phyloP scores from a whole-genome alignment of 2,113 vertebrate species.

The Sula dactylatra region DNA sequence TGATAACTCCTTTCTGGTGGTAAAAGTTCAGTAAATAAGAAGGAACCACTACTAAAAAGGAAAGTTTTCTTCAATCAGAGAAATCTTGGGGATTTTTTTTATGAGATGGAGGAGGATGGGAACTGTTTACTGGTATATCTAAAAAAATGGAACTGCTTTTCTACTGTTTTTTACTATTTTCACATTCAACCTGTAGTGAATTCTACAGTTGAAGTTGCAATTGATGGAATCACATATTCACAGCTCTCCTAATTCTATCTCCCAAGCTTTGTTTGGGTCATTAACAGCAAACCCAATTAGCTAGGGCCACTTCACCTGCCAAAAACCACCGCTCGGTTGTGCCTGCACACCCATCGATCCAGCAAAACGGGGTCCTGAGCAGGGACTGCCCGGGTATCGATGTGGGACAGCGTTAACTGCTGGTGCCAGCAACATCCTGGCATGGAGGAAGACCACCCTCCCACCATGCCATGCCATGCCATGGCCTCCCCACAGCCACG shows the following conservation, averaged over 20 bases:
- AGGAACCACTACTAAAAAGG: background rate
- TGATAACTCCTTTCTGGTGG: background rate
- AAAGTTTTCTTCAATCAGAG: background rate
- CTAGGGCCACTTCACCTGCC: background rate
- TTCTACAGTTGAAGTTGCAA: background rate
- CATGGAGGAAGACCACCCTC: background rate
- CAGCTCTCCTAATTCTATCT: background rate
- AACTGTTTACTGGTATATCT: background rate
- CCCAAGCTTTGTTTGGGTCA: background rate
- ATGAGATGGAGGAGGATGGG: too few species aligned
- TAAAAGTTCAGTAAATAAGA: background rate
- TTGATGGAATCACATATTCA: background rate
- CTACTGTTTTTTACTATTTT: background rate
- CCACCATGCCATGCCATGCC: background rate
- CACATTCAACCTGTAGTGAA: background rate
- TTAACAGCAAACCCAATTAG: background rate
- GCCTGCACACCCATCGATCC: background rate
- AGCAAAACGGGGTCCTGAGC: too few species aligned
- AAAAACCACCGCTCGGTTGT: fast-evolving
- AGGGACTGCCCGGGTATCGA: fast-evolving
- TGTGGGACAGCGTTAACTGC: too few species aligned
- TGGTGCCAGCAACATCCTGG: background rate
- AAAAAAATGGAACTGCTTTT: background rate
- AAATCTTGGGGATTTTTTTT: background rate
- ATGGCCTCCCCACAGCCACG: too few species aligned